Conservation (phyloP, 2,113 vertebrate species). For the Neolamprologus falcicula region DNA sequence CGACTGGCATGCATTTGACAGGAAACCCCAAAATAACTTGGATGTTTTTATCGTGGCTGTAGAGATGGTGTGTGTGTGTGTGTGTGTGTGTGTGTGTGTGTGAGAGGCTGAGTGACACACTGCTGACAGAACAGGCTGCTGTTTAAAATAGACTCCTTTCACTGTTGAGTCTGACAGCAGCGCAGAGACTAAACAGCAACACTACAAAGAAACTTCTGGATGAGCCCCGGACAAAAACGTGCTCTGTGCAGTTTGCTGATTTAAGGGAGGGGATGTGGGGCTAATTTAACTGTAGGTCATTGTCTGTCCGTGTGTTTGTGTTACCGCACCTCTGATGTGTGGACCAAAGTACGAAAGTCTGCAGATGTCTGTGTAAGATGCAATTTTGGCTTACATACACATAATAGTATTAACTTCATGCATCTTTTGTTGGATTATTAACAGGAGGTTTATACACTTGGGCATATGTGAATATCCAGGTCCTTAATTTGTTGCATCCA, state of each 20-base stretch:
- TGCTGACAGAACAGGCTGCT: background rate
- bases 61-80: background rate
- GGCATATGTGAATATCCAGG: background rate
- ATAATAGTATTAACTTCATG: background rate
- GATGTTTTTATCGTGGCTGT: background rate
- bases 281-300: background rate
- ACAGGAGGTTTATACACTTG: background rate
- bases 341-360: background rate
- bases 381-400: background rate
- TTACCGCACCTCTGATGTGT: background rate
- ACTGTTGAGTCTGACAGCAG: constrained; percentile 47
- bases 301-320: background rate
- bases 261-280: background rate
- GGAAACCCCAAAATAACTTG: constrained; percentile 10
- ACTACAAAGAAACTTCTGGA: constrained; percentile 1
- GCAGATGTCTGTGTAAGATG: background rate
- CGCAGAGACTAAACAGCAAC: constrained; percentile 46
- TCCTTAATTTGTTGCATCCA: background rate
- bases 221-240: background rate
- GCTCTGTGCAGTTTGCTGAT: background rate
- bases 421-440: too few relatives aligned
- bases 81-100: background rate
- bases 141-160: constrained; percentile 22
- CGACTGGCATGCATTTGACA: background rate
- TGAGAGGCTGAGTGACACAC: background rate